Percentiles rank a stretch among this genome's conserved stretches.
Evolutionary conservation across 2,113 vertebrate genomes (phyloP).

Genomic region (Rhagologus leucostigma): DNA sequence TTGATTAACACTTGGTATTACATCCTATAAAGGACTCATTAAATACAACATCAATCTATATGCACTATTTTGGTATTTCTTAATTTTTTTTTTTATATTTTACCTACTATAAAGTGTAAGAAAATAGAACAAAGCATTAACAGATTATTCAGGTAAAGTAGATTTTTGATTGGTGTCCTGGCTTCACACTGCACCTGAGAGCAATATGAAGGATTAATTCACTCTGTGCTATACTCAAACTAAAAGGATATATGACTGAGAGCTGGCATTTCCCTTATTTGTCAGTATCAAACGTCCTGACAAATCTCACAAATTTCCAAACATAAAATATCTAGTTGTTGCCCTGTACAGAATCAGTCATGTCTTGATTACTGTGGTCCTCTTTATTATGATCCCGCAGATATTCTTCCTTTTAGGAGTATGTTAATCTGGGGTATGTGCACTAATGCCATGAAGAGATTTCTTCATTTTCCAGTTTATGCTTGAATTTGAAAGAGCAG

Average conservation of each 20-base stretch:
- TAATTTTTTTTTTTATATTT: background rate
- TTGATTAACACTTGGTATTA: conserved; percentile 94
- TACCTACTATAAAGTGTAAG: background rate
- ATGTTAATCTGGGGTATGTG: background rate
- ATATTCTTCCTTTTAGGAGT: background rate
- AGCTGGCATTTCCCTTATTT: background rate
- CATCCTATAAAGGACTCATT: conserved; percentile 88
- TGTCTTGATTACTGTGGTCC: background rate
- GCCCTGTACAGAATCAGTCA: background rate
- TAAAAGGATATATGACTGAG: background rate
- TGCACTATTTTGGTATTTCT: conserved; percentile 56
- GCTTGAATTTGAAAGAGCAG: background rate
- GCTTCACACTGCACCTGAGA: background rate
- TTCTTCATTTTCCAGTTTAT: background rate
- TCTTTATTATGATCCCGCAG: background rate
- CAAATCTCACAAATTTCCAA: background rate
- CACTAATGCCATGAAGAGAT: background rate
- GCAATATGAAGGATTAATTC: background rate
- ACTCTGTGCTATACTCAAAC: background rate
- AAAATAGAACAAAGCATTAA: background rate
- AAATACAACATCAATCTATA: conserved; percentile 82
- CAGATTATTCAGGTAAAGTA: background rate
- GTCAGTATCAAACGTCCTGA: background rate
- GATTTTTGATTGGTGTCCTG: background rate
- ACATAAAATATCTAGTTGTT: background rate